Base-by-base conservation (phyloP, 92 coral and sea anemone genomes). In the Siderastrea siderea region DNA sequence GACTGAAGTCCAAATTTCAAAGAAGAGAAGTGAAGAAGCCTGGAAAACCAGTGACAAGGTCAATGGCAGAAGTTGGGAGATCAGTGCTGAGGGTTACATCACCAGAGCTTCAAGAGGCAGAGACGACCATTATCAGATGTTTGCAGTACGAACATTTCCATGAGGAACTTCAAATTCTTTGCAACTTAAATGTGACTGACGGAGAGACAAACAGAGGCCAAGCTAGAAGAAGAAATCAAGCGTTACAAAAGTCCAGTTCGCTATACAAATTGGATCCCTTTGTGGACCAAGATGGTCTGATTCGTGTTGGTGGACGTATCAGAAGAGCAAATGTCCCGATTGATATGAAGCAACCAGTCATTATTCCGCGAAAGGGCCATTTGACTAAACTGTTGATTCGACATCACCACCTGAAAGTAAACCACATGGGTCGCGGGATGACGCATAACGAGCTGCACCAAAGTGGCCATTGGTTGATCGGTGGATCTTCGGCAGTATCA, bases 151-250 rank as follows among this genome's bases (percentile, higher is more conserved):
- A 67, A 67, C 55, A 77, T 78, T 86, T 86, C 65, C 48, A 14
- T 51, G 90, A 77, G 46, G 90, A 86, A n/a, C 74, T 86, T 63
- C 85, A 68, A 78, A 72, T 85, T 16, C 65, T 85, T 61, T 45
- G 75, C 53, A 10, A 70, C 75, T 48, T 83, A 16, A 53, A 83
- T 5, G 87, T 83, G 55, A 83, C 63, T 15, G 87, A 82, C 44
- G 49, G 62, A 15, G 50, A 74, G 60, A 78, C 69, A 58, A 26
- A 62, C 83, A 62, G 83, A 46, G 52, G 59, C 69, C 46, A 47
- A 78, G 82, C 51, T 47, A 78, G 55, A 58, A 17, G 46, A 7
- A 78, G 71, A n/a, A 78, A 54, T 54, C 68, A 10, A 78, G 70
- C 43, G 71, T 61, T 59, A 79, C 5, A 47, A 68, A 79, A 79